These are phyloP conservation scores for Aricia agestis DNA, from an alignment of 1,140 invertebrate genomes.

Conservation along the genomic window DNA sequence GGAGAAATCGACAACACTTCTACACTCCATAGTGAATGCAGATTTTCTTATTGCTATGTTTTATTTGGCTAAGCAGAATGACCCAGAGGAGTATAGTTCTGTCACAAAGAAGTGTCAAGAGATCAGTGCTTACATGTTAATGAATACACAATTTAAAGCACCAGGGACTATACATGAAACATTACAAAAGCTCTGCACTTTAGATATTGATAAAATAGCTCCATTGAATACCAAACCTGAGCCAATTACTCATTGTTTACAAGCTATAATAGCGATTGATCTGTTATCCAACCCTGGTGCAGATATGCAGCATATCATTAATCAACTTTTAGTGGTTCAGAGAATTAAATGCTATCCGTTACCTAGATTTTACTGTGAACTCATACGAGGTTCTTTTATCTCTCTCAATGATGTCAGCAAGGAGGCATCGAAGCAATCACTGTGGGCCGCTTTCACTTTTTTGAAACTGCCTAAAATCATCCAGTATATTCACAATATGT, in stretches of 20 bases:
- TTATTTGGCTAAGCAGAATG: constrained; percentile 87
- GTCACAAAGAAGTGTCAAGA: constrained; percentile 85
- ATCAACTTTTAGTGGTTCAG: constrained; percentile 89
- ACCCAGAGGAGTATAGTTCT: constrained; percentile 80
- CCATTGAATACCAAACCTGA: constrained; percentile 78
- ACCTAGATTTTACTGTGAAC: constrained; percentile 88
- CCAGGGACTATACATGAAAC: constrained; percentile 78
- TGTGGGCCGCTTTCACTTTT: constrained; percentile 96
- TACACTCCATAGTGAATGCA: constrained; percentile 83
- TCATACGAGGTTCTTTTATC: constrained; percentile 91
- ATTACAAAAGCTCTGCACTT: constrained; percentile 78
- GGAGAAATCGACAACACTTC: constrained; percentile 82
- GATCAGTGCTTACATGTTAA: constrained; percentile 79
- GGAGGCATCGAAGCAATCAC: constrained; percentile 84
- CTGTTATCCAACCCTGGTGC: constrained; percentile 85
- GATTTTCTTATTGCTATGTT: constrained; percentile 89
- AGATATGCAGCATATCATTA: constrained; percentile 85
- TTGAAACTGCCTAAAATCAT: constrained; percentile 91
- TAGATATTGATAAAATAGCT: constrained; percentile 79
- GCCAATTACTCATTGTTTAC: constrained; percentile 84
- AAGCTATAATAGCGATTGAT: constrained; percentile 84
- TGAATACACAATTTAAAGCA: constrained; percentile 77
- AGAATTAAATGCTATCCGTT: constrained; percentile 85
- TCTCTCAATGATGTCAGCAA: constrained; percentile 89
- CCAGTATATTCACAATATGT: constrained; percentile 80